Evolutionary conservation across 1,140 invertebrate species (phyloP), one percentile per base, ranked within the genome.

Genomic region (Ips typographus): DNA sequence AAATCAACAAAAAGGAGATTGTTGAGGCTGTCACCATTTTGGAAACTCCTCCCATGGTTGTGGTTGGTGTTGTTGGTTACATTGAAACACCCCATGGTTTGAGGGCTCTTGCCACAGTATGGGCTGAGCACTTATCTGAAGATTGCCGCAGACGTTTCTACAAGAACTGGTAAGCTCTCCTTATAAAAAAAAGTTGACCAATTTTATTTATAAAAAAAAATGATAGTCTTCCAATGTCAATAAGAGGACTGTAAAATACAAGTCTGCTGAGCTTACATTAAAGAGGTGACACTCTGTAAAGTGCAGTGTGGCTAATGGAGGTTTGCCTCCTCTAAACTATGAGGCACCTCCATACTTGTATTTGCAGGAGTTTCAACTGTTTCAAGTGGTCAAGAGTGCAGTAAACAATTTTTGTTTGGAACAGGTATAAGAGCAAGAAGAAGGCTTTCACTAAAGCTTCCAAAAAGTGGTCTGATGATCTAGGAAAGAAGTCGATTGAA

Each of bases 1-100:
- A 99, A 88, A 92, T 98, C 39, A 98, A 99, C 86, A 99, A 99
- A 85, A 99, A 99, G 82, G 98, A 99, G 85, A 95, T 99, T 73
- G 96, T 99, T 4, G 98, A 99, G 82, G 95, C 95, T 60, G 98
- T 99, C 1, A 99, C 98, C 44, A 94, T 99, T 79, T 84, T 99
- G 71, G 98, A 99, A 85, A 93, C 98, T 36, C 98, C 98, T 70
- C 98, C 98, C 47, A 96, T 99, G 94, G 89, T 99, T 58, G 88
- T 96, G 73, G 96, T 99, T 76, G 98, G 98, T 78, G 90, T 96
- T 75, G 94, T 98, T 78, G 98, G 98, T 56, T 99, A 99, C 83
- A 98, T 99, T 75, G 95, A 98, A 80, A 99, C 98, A 68, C 98
- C 98, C 41, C 93, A 94, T 84, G 98, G 98, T 77, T 85, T 98